phyloP scores from a whole-genome alignment of 2,797 vertebrate species.

The Buceros bicornis region DNA sequence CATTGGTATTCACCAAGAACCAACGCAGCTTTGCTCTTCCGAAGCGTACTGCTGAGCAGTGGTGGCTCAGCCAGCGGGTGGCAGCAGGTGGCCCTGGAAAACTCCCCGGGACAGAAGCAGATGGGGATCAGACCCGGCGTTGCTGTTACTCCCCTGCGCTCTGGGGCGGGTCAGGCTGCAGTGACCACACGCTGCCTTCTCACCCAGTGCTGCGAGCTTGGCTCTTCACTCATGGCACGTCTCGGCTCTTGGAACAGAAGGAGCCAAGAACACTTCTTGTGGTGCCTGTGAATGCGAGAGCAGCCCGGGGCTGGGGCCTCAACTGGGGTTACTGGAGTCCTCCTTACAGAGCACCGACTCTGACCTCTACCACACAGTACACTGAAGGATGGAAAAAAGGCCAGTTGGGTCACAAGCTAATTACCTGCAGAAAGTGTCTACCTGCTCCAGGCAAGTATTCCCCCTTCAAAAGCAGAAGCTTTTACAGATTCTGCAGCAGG shows the following conservation, averaged over 20 bases:
- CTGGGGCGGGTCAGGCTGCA: not conserved
- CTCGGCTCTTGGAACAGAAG: not conserved
- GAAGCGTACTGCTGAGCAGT: not conserved
- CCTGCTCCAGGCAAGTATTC: not conserved
- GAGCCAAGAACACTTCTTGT: not conserved
- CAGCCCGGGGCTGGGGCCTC: not conserved
- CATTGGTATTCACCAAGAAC: not conserved
- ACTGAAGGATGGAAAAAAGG: not conserved
- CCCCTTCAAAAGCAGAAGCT: not conserved
- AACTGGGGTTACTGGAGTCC: not conserved
- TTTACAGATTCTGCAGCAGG: not conserved
- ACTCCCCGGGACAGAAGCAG: rapidly evolving
- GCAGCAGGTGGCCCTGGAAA: not conserved
- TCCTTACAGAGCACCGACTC: not conserved
- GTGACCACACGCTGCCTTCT: not conserved
- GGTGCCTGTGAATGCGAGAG: not conserved
- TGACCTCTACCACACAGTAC: not conserved
- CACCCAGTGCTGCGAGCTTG: not conserved
- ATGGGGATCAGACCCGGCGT: not conserved
- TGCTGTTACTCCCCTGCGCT: not conserved
- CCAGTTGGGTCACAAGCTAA: not conserved
- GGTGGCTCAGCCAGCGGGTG: not conserved
- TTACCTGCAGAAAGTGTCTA: not conserved
- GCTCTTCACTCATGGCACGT: not conserved
- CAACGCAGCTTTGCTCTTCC: not conserved